These are phyloP conservation scores for Coreoperca whiteheadi DNA, from an alignment of 2,113 vertebrate species.

Conservation along the genomic window DNA sequence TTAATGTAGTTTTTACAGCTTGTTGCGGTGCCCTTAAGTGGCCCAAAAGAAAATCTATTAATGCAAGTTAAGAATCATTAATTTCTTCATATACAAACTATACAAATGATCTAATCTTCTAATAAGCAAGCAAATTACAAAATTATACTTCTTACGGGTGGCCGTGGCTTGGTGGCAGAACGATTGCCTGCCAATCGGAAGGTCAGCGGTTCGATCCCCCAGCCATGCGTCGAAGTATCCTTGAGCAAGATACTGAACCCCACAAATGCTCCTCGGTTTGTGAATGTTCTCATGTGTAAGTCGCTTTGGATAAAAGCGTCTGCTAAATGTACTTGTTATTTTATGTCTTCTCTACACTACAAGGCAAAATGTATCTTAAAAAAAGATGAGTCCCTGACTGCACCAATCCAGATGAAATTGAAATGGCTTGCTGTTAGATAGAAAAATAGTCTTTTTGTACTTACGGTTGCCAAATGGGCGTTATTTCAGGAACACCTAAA, in stretches of 20 bases:
- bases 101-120: background rate
- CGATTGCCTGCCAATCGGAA: too few species aligned
- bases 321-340: too few species aligned
- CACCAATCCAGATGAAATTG: background rate
- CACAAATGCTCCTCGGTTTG: too few species aligned
- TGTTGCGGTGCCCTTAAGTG: background rate
- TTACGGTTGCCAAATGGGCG: background rate
- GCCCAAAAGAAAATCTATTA: too few species aligned
- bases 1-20: background rate
- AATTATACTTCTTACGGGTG: background rate
- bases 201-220: too few species aligned
- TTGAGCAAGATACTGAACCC: too few species aligned
- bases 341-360: background rate
- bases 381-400: background rate
- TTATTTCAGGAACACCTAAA: background rate
- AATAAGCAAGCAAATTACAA: background rate
- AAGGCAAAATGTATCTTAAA: background rate
- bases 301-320: too few species aligned
- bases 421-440: background rate
- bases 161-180: too few species aligned
- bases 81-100: background rate
- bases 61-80: background rate
- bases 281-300: too few species aligned
- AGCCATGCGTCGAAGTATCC: too few species aligned
- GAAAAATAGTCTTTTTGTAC: background rate